Base-by-base conservation (phyloP, 2,888 invertebrate species). In the Drosophila suboccidentalis region DNA sequence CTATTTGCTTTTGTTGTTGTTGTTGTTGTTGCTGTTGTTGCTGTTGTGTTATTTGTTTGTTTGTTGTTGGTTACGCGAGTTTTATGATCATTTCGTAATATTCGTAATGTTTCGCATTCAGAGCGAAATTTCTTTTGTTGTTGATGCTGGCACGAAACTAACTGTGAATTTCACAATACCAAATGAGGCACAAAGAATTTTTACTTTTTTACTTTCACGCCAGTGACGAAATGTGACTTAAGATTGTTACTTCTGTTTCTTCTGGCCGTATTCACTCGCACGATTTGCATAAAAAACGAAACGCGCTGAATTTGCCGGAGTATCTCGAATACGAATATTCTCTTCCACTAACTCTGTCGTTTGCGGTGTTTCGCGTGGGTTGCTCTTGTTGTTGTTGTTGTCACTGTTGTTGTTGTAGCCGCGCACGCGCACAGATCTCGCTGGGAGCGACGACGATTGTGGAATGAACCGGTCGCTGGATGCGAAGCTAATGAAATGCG, bases 401-500 rank as follows among this genome's bases (percentile, higher is more conserved):
- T 34, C 22, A 3, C 15, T 54, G 17, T 53, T 50, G 57, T 10
- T 49, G 47, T 41, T 39, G 53, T 46, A 41, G 60, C 43, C 65
- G 89, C 87, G 84, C 84, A 85, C 89, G 84, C 84, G 89, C 84
- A 85, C 82, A 78, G 70, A 55, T 71, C 77, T 61, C 80, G 69
- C 68, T 67, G 61, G 47, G 58, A 78, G 79, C 75, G 69, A 74
- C 51, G 32, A 71, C 67, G 65, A 49, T 60, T 47, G 70, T 65
- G 74, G 70, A 81, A 62, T 71, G 77, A 77, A 77, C 77, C 77
- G 77, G 77, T 77, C 77, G 77, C 71, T 75, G 75, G 80, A 66
- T 75, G 80, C 60, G 75, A 64, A 83, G 81, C 85, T 89, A 90
- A 90, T 90, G 90, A 90, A 87, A 81, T 90, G 90, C 81, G 80